phyloP scores from a whole-genome alignment of 2,113 vertebrate genomes.

The Phalacrocorax brasilianus region DNA sequence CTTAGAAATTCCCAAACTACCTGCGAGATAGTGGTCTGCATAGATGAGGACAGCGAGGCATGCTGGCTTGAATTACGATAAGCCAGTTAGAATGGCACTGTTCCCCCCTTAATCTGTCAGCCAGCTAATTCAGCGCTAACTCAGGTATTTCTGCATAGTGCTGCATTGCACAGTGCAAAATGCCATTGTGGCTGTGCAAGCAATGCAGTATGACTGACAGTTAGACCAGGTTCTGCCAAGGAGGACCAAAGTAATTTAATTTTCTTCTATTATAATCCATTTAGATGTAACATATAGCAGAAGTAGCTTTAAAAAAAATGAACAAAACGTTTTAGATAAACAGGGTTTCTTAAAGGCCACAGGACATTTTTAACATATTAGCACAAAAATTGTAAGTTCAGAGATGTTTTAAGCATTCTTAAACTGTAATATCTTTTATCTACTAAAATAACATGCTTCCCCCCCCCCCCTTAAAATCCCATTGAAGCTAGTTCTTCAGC shows the following conservation, averaged over 20 bases:
- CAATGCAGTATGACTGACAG: conserved; percentile 24
- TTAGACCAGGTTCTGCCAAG: conserved; percentile 24
- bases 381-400: background rate
- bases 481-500: background rate
- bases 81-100: background rate
- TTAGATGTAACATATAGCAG: conserved; percentile 49
- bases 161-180: conserved; percentile 45
- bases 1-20: background rate
- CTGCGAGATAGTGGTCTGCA: background rate
- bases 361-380: background rate
- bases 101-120: background rate
- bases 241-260: conserved; percentile 45
- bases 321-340: background rate
- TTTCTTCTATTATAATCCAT: conserved; percentile 54
- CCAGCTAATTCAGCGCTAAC: background rate
- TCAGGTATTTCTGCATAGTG: conserved; percentile 22
- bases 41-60: background rate
- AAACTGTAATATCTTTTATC: background rate
- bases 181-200: background rate
- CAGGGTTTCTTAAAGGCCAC: background rate
- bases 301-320: background rate
- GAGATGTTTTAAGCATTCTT: background rate
- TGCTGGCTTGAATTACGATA: rapidly evolving
- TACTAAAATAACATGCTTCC: background rate
- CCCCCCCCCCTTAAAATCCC: background rate